A percentile compares a stretch with the other conserved stretches of the same genome.
These are phyloP conservation scores for Drosophila pseudoobscura DNA, from an alignment of 1,140 invertebrate species.

Conservation along the genomic window DNA sequence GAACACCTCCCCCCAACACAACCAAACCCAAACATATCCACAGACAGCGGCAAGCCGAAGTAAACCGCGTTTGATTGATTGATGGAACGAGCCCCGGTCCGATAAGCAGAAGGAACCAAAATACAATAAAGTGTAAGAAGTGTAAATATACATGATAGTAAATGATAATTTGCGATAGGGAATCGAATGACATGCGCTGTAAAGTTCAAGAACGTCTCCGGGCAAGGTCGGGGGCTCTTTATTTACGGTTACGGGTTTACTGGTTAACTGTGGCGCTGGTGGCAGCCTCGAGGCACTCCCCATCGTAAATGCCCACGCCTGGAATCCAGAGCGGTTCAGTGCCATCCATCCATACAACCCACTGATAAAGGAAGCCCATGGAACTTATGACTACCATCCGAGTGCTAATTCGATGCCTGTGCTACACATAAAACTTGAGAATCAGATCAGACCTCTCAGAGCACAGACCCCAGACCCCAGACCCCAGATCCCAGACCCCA, in stretches of 20 bases:
- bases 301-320: background rate
- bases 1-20: too few species aligned
- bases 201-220: conserved; percentile 49
- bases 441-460: background rate
- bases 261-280: too few species aligned
- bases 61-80: conserved; percentile 70
- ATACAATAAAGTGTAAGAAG: conserved; percentile 62
- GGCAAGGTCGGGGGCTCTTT: conserved; percentile 14
- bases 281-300: background rate
- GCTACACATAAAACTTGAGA: conserved; percentile 58
- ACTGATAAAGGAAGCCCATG: conserved; percentile 35
- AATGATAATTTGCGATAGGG: conserved; percentile 24
- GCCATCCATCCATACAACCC: background rate
- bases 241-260: too few species aligned
- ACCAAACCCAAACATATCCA: conserved; percentile 29
- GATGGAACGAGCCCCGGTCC: conserved; percentile 41
- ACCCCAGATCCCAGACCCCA: background rate
- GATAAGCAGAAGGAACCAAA: conserved; percentile 54
- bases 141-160: conserved; percentile 39
- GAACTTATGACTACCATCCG: conserved; percentile 13
- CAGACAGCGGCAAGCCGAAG: conserved; percentile 40
- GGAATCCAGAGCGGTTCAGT: conserved; percentile 13
- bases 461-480: background rate
- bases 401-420: conserved; percentile 70
- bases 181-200: conserved; percentile 14